phyloP scores from a whole-genome alignment of 2,888 invertebrate species.

The Pseudococcus longispinus region DNA sequence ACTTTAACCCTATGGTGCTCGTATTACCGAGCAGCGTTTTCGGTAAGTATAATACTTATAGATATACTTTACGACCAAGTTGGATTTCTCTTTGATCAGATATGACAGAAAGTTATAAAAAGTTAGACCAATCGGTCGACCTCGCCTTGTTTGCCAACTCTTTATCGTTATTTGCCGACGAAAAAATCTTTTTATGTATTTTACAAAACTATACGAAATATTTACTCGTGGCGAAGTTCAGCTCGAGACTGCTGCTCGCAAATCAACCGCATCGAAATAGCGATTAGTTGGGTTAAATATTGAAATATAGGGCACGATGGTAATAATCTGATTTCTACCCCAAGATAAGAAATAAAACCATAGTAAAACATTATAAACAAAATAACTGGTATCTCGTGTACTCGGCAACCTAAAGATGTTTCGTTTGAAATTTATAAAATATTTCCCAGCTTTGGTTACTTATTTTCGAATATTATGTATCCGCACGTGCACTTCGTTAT shows the following conservation, averaged over 20 bases:
- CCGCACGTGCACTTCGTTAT: too few species aligned
- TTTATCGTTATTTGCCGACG: background rate
- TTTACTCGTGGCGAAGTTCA: background rate
- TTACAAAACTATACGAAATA: background rate
- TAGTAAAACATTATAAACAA: background rate
- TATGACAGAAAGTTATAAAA: constrained; percentile 40
- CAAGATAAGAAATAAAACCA: background rate
- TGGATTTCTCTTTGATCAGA: constrained; percentile 14
- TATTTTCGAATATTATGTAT: too few species aligned
- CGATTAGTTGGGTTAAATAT: background rate
- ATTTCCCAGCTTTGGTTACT: background rate
- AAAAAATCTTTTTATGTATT: constrained; percentile 20
- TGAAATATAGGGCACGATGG: background rate
- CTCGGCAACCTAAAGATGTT: background rate
- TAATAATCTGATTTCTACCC: background rate
- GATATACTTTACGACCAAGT: constrained; percentile 17
- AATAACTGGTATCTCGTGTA: too few species aligned
- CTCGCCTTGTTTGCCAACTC: background rate
- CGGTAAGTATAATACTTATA: background rate
- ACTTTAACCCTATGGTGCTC: background rate
- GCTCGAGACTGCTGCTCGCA: background rate
- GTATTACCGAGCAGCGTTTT: background rate
- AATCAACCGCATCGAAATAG: background rate
- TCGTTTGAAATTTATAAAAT: background rate
- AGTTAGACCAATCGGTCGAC: background rate